Evolutionary conservation across 1,140 invertebrate genomes (phyloP).

Genomic region (Eueides isabella): DNA sequence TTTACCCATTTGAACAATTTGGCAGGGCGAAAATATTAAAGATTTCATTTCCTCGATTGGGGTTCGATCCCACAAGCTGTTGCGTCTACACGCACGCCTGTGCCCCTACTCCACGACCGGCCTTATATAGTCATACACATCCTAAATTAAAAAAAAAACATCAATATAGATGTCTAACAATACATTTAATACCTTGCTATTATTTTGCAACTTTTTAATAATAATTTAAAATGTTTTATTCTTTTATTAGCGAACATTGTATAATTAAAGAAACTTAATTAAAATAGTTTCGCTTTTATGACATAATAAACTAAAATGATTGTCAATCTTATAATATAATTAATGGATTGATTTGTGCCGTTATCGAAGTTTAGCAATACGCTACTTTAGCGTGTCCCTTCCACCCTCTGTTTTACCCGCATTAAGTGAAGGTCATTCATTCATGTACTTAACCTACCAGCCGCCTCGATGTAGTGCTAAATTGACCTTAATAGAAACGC

Average conservation of each 20-base stretch:
- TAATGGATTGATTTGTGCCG: slow-evolving; percentile 29
- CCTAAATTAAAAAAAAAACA: no score
- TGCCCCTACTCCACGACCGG: no score
- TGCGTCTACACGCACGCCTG: no score
- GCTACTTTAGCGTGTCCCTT: slow-evolving; percentile 30
- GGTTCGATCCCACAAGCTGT: no score
- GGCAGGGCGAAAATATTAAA: no score
- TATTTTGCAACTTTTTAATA: no score
- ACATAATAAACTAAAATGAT: background rate
- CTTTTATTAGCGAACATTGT: background rate
- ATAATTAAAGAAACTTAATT: background rate
- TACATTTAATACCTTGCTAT: no score
- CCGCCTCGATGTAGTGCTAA: slow-evolving; percentile 30
- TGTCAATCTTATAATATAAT: slow-evolving; percentile 25
- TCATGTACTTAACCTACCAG: slow-evolving; percentile 35
- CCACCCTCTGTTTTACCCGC: slow-evolving; percentile 27
- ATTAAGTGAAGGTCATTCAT: slow-evolving; percentile 37
- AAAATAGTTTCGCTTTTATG: background rate
- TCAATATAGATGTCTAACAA: no score
- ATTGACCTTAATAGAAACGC: slow-evolving; percentile 38
- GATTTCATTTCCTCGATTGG: no score
- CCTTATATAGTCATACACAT: no score
- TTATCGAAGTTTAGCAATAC: slow-evolving; percentile 30
- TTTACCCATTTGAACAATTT: no score
- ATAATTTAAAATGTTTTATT: background rate